phyloP scores from a whole-genome alignment of 2,797 vertebrate genomes.

The Poeciliopsis gracilis region DNA sequence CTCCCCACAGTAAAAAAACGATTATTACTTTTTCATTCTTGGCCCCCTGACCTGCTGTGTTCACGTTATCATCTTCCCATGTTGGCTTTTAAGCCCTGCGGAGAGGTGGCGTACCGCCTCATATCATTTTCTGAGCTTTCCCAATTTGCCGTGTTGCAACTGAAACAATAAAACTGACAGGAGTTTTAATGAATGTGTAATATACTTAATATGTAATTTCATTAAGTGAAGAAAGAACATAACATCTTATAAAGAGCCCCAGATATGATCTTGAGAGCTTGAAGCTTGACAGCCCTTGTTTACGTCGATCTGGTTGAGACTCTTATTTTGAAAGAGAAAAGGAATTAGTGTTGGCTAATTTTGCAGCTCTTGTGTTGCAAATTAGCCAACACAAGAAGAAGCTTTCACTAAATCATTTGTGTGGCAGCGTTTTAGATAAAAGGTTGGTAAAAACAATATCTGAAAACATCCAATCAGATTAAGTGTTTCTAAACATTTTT shows the following conservation, averaged over 20 bases:
- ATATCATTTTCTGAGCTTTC: background rate
- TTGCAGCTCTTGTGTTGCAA: background rate
- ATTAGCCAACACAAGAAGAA: background rate
- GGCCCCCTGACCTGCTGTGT: conserved; percentile 11
- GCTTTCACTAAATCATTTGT: background rate
- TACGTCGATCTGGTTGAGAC: background rate
- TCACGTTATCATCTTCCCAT: conserved; percentile 3
- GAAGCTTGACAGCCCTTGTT: background rate
- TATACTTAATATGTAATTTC: background rate
- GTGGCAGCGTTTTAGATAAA: background rate
- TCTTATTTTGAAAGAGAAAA: background rate
- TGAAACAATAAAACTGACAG: background rate
- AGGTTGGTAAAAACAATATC: background rate
- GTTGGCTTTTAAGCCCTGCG: conserved; percentile 16
- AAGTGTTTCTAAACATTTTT: background rate
- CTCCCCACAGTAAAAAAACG: conserved; percentile 15
- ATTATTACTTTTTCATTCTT: conserved; percentile 10
- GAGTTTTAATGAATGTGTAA: background rate
- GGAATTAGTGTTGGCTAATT: background rate
- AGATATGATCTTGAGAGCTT: background rate
- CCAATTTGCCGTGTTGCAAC: background rate
- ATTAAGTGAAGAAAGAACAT: background rate
- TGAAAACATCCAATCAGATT: background rate
- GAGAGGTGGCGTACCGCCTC: background rate
- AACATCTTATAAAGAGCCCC: background rate